These are phyloP conservation scores for Syngnathus typhle DNA, from an alignment of 2,113 vertebrate species.

Conservation along the genomic window DNA sequence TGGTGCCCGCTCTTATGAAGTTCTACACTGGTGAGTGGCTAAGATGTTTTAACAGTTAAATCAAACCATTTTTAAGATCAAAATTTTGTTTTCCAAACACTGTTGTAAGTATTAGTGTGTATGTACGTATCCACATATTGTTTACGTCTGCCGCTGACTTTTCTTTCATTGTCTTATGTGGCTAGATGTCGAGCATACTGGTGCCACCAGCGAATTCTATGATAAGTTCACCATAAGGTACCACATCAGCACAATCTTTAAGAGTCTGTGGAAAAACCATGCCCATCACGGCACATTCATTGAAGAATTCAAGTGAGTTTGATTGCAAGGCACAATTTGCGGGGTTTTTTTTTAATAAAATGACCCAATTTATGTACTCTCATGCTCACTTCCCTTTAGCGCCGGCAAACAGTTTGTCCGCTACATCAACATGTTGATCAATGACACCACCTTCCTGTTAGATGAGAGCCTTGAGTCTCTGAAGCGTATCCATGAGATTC, in stretches of 20 bases:
- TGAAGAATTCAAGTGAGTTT: conserved; percentile 98
- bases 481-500: conserved; percentile 96
- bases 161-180: conserved; percentile 1
- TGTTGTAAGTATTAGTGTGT: not conserved
- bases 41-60: not conserved
- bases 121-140: not conserved
- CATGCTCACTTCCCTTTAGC: conserved; percentile 56
- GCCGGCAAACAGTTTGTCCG: conserved; percentile 99
- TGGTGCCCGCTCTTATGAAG: conserved; percentile 98
- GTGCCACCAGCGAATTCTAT: conserved; percentile 97
- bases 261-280: conserved; percentile 97
- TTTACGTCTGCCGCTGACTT: not conserved
- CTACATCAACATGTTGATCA: conserved; percentile 99
- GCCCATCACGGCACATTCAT: conserved; percentile 98
- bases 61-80: not conserved
- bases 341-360: not conserved
- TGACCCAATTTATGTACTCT: not conserved
- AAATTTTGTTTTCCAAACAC: not conserved
- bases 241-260: conserved; percentile 99
- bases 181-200: conserved; percentile 95
- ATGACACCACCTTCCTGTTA: conserved; percentile 96
- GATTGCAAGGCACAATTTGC: not conserved
- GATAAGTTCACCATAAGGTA: conserved; percentile 99
- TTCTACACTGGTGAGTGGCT: conserved; percentile 88
- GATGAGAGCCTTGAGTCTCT: conserved; percentile 97